phyloP scores from a whole-genome alignment of 2,797 vertebrate genomes.

The Aldrovandia affinis region DNA sequence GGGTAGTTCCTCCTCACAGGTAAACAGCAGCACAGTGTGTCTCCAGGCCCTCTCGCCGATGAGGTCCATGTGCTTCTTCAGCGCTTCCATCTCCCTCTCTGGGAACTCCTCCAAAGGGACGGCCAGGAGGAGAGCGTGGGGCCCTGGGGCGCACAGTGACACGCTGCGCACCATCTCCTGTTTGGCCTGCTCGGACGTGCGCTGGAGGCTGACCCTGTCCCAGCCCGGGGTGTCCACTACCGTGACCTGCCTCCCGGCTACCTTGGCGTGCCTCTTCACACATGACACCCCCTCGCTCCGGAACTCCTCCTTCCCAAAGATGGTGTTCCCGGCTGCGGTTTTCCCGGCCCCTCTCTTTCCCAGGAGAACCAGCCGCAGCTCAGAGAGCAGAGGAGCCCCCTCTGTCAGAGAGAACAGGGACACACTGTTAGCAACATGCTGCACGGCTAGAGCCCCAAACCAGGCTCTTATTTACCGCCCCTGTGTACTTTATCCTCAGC shows the following conservation, averaged over 20 bases:
- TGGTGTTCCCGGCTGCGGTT: slow-evolving; percentile 48
- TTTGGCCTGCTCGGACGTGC: slow-evolving; percentile 3
- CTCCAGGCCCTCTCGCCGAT: slow-evolving; percentile 39
- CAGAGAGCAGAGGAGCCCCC: not conserved
- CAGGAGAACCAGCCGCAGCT: slow-evolving; percentile 51
- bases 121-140: slow-evolving; percentile 42
- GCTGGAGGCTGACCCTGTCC: slow-evolving; percentile 7
- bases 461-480: no score
- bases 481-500: no score
- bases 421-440: no score
- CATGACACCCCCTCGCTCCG: slow-evolving; percentile 1
- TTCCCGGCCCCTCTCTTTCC: slow-evolving; percentile 56
- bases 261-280: accelerated
- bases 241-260: slow-evolving; percentile 18
- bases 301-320: slow-evolving; percentile 38
- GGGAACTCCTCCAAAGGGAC: not conserved
- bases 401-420: slow-evolving; percentile 5
- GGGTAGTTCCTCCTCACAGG: slow-evolving; percentile 26
- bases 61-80: slow-evolving; percentile 6
- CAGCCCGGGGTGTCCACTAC: slow-evolving; percentile 54
- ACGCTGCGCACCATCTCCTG: slow-evolving; percentile 28
- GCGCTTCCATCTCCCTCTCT: not conserved
- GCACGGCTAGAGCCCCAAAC: no score
- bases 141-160: slow-evolving; percentile 38
- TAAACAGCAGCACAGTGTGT: slow-evolving; percentile 42